phyloP scores from a whole-genome alignment of 2,797 vertebrate genomes.

The Sebastes iracundus region DNA sequence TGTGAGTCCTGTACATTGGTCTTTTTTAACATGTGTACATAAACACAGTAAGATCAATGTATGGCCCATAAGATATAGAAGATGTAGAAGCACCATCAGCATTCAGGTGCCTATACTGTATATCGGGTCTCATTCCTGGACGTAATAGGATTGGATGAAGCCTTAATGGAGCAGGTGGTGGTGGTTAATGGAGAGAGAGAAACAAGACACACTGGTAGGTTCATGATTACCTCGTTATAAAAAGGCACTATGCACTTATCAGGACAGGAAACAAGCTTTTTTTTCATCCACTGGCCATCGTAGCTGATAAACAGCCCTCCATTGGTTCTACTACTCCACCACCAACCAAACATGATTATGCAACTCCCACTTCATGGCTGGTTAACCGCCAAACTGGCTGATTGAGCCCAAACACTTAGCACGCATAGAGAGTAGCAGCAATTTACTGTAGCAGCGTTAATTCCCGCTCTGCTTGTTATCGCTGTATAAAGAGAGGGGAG shows the following conservation, averaged over 20 bases:
- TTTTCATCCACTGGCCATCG: not conserved
- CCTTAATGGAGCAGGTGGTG: conserved; percentile 63
- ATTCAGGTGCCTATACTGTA: conserved; percentile 12
- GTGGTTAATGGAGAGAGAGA: conserved; percentile 59
- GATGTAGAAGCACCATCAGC: conserved; percentile 52
- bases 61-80: conserved; percentile 15
- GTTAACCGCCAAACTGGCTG: conserved; percentile 32
- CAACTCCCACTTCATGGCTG: not conserved
- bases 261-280: conserved; percentile 13
- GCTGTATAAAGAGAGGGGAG: not conserved
- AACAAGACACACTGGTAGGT: conserved; percentile 27
- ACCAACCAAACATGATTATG: conserved; percentile 39
- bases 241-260: conserved; percentile 40
- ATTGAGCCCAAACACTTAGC: conserved; percentile 24
- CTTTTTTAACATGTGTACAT: not conserved
- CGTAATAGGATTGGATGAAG: conserved; percentile 39
- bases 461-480: conserved; percentile 12
- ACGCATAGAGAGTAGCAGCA: not conserved
- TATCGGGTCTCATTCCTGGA: conserved; percentile 10
- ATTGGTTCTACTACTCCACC: not conserved
- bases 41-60: not conserved
- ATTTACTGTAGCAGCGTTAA: conserved; percentile 9
- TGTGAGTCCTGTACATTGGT: not conserved
- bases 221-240: conserved; percentile 41
- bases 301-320: not conserved